phyloP scores from a whole-genome alignment of 1,140 invertebrate species.

The Penaeus chinensis region DNA sequence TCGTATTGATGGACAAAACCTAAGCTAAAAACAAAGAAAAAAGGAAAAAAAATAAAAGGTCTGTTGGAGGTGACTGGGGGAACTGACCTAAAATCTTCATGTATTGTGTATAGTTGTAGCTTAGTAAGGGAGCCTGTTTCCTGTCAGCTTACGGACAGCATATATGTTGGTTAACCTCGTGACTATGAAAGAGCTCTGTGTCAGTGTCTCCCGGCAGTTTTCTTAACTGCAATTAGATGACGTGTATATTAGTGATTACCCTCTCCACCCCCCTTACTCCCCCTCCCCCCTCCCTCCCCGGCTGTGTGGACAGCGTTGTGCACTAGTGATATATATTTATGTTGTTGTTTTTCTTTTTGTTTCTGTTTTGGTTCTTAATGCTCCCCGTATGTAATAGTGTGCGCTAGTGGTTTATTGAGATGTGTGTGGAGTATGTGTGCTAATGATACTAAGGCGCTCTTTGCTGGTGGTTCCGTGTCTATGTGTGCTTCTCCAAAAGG shows the following conservation, averaged over 20 bases:
- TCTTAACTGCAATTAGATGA: constrained; percentile 10
- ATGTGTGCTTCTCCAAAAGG: constrained; percentile 48
- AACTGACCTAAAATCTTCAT: neutral
- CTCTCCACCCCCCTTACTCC: neutral
- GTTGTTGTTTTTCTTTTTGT: too few species aligned
- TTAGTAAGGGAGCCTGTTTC: constrained; percentile 39
- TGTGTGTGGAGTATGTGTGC: constrained; percentile 38
- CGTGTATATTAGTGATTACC: too few species aligned
- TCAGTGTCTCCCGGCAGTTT: neutral
- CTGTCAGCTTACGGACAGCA: constrained; percentile 24
- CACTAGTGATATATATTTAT: too few species aligned
- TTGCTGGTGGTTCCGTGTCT: constrained; percentile 50
- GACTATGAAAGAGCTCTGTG: constrained; percentile 1
- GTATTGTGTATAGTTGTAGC: constrained; percentile 32
- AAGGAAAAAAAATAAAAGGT: neutral
- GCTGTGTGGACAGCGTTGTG: neutral
- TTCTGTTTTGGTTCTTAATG: neutral
- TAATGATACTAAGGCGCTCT: constrained; percentile 37
- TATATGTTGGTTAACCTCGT: constrained; percentile 3
- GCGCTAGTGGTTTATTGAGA: constrained; percentile 16
- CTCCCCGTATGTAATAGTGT: constrained; percentile 34
- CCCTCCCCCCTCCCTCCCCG: neutral
- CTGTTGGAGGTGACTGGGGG: neutral
- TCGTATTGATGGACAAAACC: neutral
- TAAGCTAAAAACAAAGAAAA: neutral